These are phyloP conservation scores for Acrobasis repandana DNA, from an alignment of 2,888 invertebrate species.

Conservation along the genomic window DNA sequence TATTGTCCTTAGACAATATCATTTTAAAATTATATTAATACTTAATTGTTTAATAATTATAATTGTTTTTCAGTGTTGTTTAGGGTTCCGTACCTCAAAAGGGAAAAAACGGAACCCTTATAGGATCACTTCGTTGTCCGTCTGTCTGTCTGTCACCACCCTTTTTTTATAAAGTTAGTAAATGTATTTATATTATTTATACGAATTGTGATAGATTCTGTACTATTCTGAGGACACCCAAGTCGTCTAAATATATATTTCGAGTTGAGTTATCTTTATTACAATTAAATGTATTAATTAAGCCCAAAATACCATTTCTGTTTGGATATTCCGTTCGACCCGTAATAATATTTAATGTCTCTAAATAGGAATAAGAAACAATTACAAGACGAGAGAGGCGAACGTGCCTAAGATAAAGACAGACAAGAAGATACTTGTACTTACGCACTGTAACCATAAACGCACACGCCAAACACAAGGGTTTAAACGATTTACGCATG, in stretches of 20 bases:
- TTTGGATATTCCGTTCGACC: conserved; percentile 8
- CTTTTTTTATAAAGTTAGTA: too few species aligned
- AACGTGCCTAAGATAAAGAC: conserved; percentile 34
- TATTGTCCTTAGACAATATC: too few species aligned
- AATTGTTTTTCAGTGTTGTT: too few species aligned
- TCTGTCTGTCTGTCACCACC: too few species aligned
- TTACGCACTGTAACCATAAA: conserved; percentile 25
- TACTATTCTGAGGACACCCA: too few species aligned
- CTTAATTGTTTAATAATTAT: too few species aligned
- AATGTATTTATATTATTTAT: too few species aligned
- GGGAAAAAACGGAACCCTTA: too few species aligned
- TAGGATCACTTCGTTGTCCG: too few species aligned
- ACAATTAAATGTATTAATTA: conserved; percentile 19
- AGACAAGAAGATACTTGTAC: conserved; percentile 21
- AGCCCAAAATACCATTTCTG: conserved; percentile 8
- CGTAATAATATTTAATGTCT: conserved; percentile 26
- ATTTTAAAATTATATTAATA: too few species aligned
- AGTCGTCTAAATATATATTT: background rate
- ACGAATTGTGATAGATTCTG: too few species aligned
- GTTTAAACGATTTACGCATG: background rate
- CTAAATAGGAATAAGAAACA: conserved; percentile 33
- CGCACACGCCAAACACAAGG: background rate
- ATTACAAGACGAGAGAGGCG: conserved; percentile 29
- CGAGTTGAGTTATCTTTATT: background rate
- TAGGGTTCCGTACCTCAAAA: too few species aligned